phyloP scores from a whole-genome alignment of 2,113 vertebrate species.

The Nicator chloris region DNA sequence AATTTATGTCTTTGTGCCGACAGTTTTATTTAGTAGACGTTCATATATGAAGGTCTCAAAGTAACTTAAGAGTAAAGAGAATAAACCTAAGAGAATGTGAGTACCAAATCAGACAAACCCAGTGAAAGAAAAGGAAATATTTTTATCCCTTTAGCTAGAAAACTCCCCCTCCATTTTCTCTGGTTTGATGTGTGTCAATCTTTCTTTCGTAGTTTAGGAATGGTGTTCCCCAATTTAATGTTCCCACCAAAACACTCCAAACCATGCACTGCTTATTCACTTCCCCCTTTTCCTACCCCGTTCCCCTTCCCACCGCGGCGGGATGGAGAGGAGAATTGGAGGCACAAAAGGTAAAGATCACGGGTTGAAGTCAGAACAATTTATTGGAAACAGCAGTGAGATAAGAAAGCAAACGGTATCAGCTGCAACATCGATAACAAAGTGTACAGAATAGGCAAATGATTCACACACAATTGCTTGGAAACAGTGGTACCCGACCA shows the following conservation, averaged over 20 bases:
- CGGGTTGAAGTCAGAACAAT: accelerated
- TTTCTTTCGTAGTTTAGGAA: neutral
- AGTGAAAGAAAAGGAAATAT: neutral
- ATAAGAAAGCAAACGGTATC: neutral
- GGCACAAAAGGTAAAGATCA: neutral
- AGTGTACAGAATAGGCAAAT: neutral
- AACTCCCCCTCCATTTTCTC: neutral
- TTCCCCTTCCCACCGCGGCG: neutral
- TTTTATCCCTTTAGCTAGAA: neutral
- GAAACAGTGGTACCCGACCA: too few species aligned
- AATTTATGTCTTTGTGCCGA: neutral
- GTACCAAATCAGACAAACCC: neutral
- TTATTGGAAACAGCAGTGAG: neutral
- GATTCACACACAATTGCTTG: neutral
- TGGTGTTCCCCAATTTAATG: neutral
- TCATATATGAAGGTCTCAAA: neutral
- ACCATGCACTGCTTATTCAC: neutral
- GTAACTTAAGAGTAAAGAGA: neutral
- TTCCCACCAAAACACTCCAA: neutral
- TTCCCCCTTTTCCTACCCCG: accelerated
- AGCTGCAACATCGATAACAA: neutral
- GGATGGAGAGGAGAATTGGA: neutral
- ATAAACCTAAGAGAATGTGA: neutral
- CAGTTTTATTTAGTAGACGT: neutral
- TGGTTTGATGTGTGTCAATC: neutral